Base-by-base conservation (phyloP, 2,797 vertebrate genomes). In the Micromesistius poutassou region DNA sequence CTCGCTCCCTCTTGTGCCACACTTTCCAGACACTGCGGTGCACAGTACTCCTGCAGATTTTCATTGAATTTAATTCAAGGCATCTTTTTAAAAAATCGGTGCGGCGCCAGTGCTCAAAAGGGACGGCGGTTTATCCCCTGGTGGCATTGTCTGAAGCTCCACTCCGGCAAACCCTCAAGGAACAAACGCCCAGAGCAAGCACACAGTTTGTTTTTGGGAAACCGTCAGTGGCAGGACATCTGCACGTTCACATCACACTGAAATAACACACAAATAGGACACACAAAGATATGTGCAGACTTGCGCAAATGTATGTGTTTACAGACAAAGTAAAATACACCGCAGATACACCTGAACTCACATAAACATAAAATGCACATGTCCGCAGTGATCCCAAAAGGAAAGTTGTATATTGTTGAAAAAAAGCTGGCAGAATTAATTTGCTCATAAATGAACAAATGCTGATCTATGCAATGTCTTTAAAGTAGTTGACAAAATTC, bases 51-150 rank as follows among this genome's bases (percentile, higher is more conserved):
- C 40, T 31, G 50, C 42, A 30, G 28, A 73, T 73, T 42, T 42
- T 33, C 70, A 30, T 36, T 66, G 22, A 42, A 79, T 76, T 73
- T 4, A 33, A 78, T 70, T 46, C 36, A 79, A 79, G 71, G 16
- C 66, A 40, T 73, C 75, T 76, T 71, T 73, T 73, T n/a, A 40
- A 36, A 42, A n/a, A 62, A 42, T 22, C 19, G 5, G 4, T n/a
- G 4, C 13, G 68, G 66, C 66, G 68, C 13, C 74, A 66, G 33
- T 42, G 36, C 42, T n/a, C 73, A 72, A 13, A 62, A 46, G 9
- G 70, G 70, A 31, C 38, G 22, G 25, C 40, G 50, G 30, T 42
- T 70, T 73, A 55, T 72, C 33, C 46, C 4, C 8, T 73, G 19
- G 30, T 79, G 28, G 25, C 25, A 2, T 66, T 33, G 50, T 25